These are phyloP conservation scores for Spongilla lacustris DNA, from an alignment of 37 sponge, comb jelly and placozoan species.

Conservation along the genomic window DNA sequence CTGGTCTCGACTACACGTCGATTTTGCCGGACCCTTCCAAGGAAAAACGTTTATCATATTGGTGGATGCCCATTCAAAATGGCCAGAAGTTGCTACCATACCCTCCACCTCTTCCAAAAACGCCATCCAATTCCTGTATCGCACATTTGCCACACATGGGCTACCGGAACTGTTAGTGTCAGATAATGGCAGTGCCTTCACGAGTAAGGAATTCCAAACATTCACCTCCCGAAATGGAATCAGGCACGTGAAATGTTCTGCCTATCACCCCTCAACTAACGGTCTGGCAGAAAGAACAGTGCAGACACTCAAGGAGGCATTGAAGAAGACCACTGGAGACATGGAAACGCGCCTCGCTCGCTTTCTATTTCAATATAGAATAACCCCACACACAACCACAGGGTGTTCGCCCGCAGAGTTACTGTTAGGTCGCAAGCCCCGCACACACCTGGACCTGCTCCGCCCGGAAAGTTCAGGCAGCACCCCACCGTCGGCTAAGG, in stretches of 20 bases:
- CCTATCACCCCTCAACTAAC: constrained; percentile 21
- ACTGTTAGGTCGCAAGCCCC: constrained; percentile 12
- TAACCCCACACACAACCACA: constrained; percentile 20
- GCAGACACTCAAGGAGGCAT: constrained; percentile 26
- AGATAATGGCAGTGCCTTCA: constrained; percentile 29
- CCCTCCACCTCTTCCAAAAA: constrained; percentile 12
- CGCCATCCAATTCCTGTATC: constrained; percentile 13
- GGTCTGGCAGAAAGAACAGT: constrained; percentile 12
- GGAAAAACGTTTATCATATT: constrained; percentile 36
- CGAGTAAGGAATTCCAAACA: constrained; percentile 10
- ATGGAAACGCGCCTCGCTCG: background rate
- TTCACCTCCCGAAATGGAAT: constrained; percentile 13
- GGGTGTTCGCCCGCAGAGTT: constrained; percentile 22
- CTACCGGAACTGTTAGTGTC: constrained; percentile 32
- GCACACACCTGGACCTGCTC: constrained; percentile 17
- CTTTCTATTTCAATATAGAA: constrained; percentile 20
- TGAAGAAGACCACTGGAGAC: background rate
- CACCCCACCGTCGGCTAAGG: no score
- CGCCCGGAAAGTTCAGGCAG: background rate
- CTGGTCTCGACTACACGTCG: constrained; percentile 38
- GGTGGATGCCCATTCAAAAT: constrained; percentile 33
- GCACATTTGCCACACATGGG: constrained; percentile 39
- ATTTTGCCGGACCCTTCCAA: constrained; percentile 19
- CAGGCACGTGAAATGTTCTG: background rate
- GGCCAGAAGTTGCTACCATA: constrained; percentile 20